These are phyloP conservation scores for Oligia strigilis DNA, from an alignment of 2,888 invertebrate genomes.

Conservation along the genomic window DNA sequence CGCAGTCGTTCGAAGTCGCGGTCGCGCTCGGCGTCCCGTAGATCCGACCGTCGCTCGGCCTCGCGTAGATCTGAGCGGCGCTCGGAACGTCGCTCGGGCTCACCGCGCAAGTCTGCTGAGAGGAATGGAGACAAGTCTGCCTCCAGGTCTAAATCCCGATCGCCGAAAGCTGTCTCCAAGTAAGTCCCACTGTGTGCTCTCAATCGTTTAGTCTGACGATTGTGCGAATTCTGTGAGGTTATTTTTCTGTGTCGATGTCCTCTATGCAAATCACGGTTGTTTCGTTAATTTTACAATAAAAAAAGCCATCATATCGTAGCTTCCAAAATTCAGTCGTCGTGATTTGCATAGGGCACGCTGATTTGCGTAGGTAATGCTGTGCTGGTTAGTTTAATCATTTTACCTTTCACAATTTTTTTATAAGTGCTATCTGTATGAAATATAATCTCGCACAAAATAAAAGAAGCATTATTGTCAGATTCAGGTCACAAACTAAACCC, in stretches of 20 bases:
- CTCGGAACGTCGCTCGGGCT: conserved; percentile 74
- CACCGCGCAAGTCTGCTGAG: conserved; percentile 68
- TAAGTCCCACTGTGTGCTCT: conserved; percentile 81
- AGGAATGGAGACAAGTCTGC: conserved; percentile 77
- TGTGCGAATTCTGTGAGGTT: conserved; percentile 71
- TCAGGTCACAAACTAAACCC: conserved; percentile 54
- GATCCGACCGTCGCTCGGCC: conserved; percentile 71
- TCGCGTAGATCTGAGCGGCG: conserved; percentile 77
- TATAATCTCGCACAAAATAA: conserved; percentile 70
- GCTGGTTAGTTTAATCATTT: conserved; percentile 16
- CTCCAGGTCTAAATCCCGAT: conserved; percentile 87
- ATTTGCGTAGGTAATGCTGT: conserved; percentile 14
- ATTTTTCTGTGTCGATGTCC: conserved; percentile 63
- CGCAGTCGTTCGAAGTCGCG: conserved; percentile 84
- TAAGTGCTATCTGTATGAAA: conserved; percentile 54
- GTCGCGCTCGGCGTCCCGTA: conserved; percentile 68
- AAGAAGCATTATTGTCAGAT: conserved; percentile 77
- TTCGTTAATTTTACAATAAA: background rate
- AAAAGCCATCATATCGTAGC: background rate
- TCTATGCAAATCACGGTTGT: background rate
- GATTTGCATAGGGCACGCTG: conserved; percentile 22
- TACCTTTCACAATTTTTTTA: background rate
- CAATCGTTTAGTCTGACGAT: conserved; percentile 77
- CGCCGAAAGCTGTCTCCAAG: conserved; percentile 84
- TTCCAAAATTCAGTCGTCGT: background rate